Conservation (phyloP, 1,140 invertebrate species). For the Calephelis virginiensis region DNA sequence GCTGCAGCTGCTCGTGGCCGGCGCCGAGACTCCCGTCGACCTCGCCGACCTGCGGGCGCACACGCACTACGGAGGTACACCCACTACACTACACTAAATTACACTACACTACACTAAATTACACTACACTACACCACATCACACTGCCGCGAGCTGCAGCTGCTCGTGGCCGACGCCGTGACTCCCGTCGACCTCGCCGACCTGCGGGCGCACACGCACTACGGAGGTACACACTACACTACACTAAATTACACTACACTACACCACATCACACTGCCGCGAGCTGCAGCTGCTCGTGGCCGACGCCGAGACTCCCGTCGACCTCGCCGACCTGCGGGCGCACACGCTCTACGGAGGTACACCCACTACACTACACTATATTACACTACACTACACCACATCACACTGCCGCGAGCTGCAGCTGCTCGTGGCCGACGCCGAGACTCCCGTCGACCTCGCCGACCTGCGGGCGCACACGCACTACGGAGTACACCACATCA, state of each 20-base stretch:
- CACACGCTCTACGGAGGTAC: conserved; percentile 90
- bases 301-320: conserved; percentile 94
- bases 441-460: conserved; percentile 93
- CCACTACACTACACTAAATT: too few relatives aligned
- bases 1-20: conserved; percentile 95
- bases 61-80: conserved; percentile 87
- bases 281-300: conserved; percentile 97
- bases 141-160: conserved; percentile 94
- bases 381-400: too few relatives aligned
- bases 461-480: conserved; percentile 92
- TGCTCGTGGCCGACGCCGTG: conserved; percentile 95
- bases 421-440: conserved; percentile 95
- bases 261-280: too few relatives aligned
- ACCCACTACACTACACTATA: neutral
- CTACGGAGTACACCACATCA: conserved; percentile 85
- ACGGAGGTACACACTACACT: conserved; percentile 79
- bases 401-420: conserved; percentile 95
- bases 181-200: conserved; percentile 95
- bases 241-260: too few relatives aligned
- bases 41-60: conserved; percentile 91
- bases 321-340: conserved; percentile 91
- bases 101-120: too few relatives aligned
- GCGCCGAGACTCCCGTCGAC: conserved; percentile 95
- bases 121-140: too few relatives aligned
- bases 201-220: conserved; percentile 90